Evolutionary conservation across 2,797 vertebrate genomes (phyloP), one percentile per base, ranked within the genome.

Genomic region (Propithecus deckenii): DNA sequence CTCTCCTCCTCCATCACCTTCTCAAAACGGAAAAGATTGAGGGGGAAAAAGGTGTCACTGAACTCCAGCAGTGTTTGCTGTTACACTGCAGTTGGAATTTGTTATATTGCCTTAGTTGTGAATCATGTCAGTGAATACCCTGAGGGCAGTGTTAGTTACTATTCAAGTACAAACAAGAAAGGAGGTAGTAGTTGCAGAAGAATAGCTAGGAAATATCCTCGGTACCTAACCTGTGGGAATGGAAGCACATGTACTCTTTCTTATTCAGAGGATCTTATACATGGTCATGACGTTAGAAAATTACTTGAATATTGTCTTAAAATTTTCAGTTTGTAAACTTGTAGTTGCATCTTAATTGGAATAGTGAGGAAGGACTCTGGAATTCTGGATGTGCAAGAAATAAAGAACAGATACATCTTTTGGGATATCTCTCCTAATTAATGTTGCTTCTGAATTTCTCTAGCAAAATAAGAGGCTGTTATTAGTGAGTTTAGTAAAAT

Each of bases 121-220:
- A 94, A 87, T 97, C 84, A 57, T 90, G 41, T 96, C 90, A 97
- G 96, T 97, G 97, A 35, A 98, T 95, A 88, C 55, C 30, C 80
- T 17, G 32, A 95, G 78, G 96, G 91, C 81, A 93, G 38, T 98
- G 80, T 78, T 96, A 7, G 95, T 98, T 97, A 72, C 86, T 35
- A 63, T 94, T 98, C 98, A 98, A 98, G 98, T 98, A 95, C 83
- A 96, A 91, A 97, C 97, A 98, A 0, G 98, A 98, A 90, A n/a
- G n/a, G 61, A 94, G 75, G 96, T 72, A 71, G 57, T 61, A 95
- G 0, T 25, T 87, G 10, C 55, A 79, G 74, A 86, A 94, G 75
- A 91, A 96, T 35, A 94, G 61, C 57, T 76, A 28, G 46, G 41
- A 97, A 96, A 41, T 93, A 79, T 28, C 57, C 63, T 75, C 75